A percentile compares a stretch with the other conserved stretches of the same genome.
phyloP scores from a whole-genome alignment of 2,113 vertebrate genomes.

The Corapipo altera region DNA sequence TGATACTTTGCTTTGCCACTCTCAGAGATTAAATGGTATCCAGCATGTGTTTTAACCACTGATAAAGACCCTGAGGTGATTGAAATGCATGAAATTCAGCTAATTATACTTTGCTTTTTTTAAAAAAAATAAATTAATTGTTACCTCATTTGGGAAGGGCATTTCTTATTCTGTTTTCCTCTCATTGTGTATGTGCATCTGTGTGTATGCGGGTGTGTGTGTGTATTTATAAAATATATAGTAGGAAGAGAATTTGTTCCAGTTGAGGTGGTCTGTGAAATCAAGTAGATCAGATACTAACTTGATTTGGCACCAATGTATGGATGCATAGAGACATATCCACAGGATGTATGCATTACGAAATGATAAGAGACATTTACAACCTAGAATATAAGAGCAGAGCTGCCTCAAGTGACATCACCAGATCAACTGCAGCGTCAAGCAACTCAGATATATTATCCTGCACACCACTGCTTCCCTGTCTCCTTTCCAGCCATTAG shows the following conservation, averaged over 20 bases:
- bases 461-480: conserved; percentile 57
- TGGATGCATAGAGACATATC: conserved; percentile 68
- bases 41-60: neutral
- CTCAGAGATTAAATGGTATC: neutral
- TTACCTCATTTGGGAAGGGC: neutral
- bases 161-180: neutral
- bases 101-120: neutral
- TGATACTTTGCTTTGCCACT: neutral
- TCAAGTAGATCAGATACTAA: conserved; percentile 71
- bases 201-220: neutral
- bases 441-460: conserved; percentile 68
- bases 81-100: neutral
- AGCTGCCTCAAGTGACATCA: conserved; percentile 81
- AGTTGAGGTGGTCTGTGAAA: conserved; percentile 65
- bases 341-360: conserved; percentile 73
- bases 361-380: conserved; percentile 79
- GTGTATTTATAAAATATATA: conserved; percentile 34
- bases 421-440: conserved; percentile 75
- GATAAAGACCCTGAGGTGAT: neutral
- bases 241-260: conserved; percentile 52
- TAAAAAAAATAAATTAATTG: neutral
- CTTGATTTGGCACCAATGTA: conserved; percentile 71
- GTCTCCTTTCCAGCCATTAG: conserved; percentile 36
- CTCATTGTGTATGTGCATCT: neutral
- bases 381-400: conserved; percentile 76